A percentile compares a stretch with the other conserved stretches of the same genome.
Conservation (phyloP, 2,888 invertebrate genomes). For the Drosophila birchii region DNA sequence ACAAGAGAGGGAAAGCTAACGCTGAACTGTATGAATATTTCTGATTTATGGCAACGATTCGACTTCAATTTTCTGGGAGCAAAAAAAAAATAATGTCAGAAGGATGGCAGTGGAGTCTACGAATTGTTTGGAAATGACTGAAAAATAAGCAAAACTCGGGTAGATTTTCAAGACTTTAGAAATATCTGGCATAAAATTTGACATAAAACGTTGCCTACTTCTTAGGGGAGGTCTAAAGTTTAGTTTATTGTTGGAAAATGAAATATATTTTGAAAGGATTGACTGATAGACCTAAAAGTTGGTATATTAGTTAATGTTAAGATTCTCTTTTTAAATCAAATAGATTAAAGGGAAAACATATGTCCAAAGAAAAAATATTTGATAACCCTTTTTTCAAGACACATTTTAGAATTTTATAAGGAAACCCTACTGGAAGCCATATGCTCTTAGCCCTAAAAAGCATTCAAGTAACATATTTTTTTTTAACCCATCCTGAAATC, state of each 20-base stretch:
- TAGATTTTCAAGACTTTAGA: not conserved
- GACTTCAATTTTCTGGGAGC: conserved; percentile 36
- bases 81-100: conserved; percentile 5
- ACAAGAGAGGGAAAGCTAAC: too few relatives aligned
- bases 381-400: not conserved
- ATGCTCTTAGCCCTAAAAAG: not conserved
- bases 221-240: not conserved
- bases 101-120: not conserved
- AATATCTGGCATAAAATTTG: not conserved
- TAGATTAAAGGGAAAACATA: not conserved
- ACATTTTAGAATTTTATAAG: not conserved
- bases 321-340: not conserved
- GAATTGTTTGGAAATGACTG: conserved; percentile 40
- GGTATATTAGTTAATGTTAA: not conserved
- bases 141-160: not conserved
- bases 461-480: conserved; percentile 29
- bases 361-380: not conserved
- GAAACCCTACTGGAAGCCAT: conserved; percentile 9
- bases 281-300: not conserved
- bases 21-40: conserved; percentile 44
- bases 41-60: conserved; percentile 62
- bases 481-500: conserved; percentile 24
- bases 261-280: not conserved
- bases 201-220: not conserved
- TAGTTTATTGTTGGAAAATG: not conserved